Conservation (phyloP, 1,140 invertebrate genomes). For the Cotesia vestalis region DNA sequence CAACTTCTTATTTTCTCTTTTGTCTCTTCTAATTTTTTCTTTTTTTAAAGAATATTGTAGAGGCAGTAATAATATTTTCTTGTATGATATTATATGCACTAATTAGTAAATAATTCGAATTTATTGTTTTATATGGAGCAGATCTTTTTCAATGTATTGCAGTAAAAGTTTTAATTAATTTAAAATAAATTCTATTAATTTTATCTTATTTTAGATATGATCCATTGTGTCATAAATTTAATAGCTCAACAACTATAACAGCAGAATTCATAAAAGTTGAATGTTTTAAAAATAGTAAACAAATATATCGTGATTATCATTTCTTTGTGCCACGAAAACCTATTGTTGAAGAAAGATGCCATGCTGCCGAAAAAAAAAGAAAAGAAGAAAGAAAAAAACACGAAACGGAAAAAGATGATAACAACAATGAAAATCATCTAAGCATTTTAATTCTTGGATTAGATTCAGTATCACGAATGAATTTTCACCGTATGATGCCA, state of each 20-base stretch:
- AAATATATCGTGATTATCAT: conserved; percentile 75
- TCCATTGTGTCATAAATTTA: conserved; percentile 60
- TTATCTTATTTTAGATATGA: conserved; percentile 51
- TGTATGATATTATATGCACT: no score
- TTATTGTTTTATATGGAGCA: no score
- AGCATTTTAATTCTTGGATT: conserved; percentile 85
- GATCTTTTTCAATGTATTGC: no score
- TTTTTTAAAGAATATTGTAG: no score
- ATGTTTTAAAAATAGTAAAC: conserved; percentile 64
- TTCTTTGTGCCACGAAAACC: conserved; percentile 71
- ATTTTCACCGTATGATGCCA: conserved; percentile 84
- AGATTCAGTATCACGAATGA: conserved; percentile 85
- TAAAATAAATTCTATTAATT: no score
- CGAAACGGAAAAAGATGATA: conserved; percentile 30
- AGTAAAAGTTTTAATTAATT: no score
- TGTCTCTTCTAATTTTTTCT: no score
- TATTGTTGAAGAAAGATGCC: conserved; percentile 49
- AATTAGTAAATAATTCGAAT: no score
- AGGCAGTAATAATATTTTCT: no score
- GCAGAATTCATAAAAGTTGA: conserved; percentile 73
- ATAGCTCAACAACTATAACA: conserved; percentile 56
- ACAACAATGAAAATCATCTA: conserved; percentile 47
- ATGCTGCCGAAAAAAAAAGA: neutral
- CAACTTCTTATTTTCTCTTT: no score
- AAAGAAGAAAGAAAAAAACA: neutral